Percentiles rank a stretch among this genome's conserved stretches.
phyloP scores from a whole-genome alignment of 2,797 vertebrate genomes.

The Acipenser oxyrinchus region DNA sequence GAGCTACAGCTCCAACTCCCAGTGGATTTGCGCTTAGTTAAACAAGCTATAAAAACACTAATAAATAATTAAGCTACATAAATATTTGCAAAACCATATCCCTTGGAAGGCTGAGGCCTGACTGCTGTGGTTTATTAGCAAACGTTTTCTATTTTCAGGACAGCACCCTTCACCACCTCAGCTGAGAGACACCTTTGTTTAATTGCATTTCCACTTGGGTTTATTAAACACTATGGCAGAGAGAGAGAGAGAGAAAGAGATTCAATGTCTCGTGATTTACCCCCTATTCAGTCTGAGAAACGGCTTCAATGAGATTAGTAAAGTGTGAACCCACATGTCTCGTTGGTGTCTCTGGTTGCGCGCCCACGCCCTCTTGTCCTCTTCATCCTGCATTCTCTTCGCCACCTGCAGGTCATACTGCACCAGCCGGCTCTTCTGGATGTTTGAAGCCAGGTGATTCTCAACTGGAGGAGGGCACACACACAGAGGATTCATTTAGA shows the following conservation, averaged over 20 bases:
- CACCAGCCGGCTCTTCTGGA: conserved; percentile 88
- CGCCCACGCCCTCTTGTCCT: conserved; percentile 77
- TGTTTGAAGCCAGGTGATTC: conserved; percentile 90
- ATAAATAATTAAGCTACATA: not conserved
- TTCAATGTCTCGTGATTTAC: too few species aligned
- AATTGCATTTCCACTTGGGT: too few species aligned
- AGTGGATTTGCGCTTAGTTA: not conserved
- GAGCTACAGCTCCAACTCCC: not conserved
- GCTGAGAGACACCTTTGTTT: too few species aligned
- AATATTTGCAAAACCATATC: not conserved
- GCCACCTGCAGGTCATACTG: conserved; percentile 88
- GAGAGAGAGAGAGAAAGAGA: too few species aligned
- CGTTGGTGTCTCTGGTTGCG: conserved; percentile 64
- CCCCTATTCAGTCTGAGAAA: too few species aligned
- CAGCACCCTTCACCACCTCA: too few species aligned
- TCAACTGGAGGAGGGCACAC: conserved; percentile 65
- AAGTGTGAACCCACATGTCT: conserved; percentile 66
- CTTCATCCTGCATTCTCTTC: conserved; percentile 88
- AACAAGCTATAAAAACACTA: not conserved
- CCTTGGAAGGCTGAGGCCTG: not conserved
- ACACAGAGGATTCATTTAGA: too few species aligned
- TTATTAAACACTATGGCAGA: too few species aligned
- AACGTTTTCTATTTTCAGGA: too few species aligned
- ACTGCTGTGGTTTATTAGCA: too few species aligned
- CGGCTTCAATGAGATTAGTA: too few species aligned